Evolutionary conservation across 2,113 vertebrate genomes (phyloP).

Genomic region (Leucopsar rothschildi): DNA sequence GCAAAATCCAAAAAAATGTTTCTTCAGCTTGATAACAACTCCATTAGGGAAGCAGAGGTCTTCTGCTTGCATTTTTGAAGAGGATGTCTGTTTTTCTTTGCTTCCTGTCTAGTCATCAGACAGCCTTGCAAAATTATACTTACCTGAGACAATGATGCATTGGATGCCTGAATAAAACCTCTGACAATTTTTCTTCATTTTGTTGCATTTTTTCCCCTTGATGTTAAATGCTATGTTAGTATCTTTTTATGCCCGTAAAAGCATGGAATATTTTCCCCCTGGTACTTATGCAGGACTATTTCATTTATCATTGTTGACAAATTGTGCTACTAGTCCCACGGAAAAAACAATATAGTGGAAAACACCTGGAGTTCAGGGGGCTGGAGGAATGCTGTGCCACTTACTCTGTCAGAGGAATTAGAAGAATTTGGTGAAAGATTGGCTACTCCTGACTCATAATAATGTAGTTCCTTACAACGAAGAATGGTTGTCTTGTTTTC

Average conservation of each 20-base stretch:
- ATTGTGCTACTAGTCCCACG: background rate
- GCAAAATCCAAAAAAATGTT: background rate
- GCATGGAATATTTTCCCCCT: background rate
- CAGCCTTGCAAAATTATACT: background rate
- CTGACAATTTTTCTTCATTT: background rate
- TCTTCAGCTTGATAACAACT: background rate
- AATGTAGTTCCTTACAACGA: background rate
- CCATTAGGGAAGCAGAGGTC: background rate
- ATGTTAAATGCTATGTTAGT: background rate
- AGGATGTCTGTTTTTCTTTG: background rate
- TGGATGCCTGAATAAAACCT: background rate
- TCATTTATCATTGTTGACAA: background rate
- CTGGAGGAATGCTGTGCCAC: background rate
- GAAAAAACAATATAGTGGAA: background rate
- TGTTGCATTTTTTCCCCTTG: background rate
- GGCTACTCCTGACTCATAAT: background rate
- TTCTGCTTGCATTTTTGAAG: background rate
- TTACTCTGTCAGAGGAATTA: background rate
- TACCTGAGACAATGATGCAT: background rate
- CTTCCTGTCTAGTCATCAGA: background rate
- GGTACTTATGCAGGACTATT: background rate
- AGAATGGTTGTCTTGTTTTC: background rate
- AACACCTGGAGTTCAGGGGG: background rate
- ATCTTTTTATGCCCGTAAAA: background rate
- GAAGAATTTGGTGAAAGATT: background rate